A percentile compares a stretch with the other conserved stretches of the same genome.
Conservation (phyloP, 2,888 invertebrate species). For the Heliconius sara region DNA sequence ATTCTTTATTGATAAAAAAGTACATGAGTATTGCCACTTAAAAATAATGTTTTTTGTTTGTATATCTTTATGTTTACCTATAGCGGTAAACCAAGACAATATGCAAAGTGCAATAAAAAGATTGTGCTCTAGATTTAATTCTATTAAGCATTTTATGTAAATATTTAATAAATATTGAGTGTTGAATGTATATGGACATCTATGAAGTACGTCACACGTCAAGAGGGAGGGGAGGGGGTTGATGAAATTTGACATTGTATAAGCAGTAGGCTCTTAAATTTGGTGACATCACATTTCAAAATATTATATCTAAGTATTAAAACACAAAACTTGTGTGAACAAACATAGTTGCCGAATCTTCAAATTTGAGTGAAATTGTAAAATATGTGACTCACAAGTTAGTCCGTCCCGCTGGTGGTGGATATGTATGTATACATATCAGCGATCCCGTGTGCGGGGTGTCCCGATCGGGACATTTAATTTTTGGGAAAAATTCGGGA, state of each 20-base stretch:
- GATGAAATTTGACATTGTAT: too few relatives aligned
- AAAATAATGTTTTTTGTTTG: constrained; percentile 2
- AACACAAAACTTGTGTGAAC: background rate
- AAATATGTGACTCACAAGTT: too few relatives aligned
- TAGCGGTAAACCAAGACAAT: constrained; percentile 56
- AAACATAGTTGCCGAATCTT: background rate
- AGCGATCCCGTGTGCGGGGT: background rate
- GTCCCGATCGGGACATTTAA: too few relatives aligned
- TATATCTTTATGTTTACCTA: constrained; percentile 16
- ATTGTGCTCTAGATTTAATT: constrained; percentile 57
- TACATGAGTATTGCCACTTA: constrained; percentile 20
- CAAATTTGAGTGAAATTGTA: too few relatives aligned
- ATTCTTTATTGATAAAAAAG: background rate
- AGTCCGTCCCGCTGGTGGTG: too few relatives aligned
- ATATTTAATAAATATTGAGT: constrained; percentile 47
- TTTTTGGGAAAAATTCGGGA: too few relatives aligned
- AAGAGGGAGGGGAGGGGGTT: background rate
- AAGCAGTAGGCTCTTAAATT: background rate
- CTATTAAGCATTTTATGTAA: constrained; percentile 44
- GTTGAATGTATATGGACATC: constrained; percentile 40
- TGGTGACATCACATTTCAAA: background rate
- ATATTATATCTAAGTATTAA: background rate
- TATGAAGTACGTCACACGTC: background rate
- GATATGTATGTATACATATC: too few relatives aligned
- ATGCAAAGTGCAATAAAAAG: constrained; percentile 62